Conservation (phyloP, 2,888 invertebrate genomes). For the Acleris emargana region DNA sequence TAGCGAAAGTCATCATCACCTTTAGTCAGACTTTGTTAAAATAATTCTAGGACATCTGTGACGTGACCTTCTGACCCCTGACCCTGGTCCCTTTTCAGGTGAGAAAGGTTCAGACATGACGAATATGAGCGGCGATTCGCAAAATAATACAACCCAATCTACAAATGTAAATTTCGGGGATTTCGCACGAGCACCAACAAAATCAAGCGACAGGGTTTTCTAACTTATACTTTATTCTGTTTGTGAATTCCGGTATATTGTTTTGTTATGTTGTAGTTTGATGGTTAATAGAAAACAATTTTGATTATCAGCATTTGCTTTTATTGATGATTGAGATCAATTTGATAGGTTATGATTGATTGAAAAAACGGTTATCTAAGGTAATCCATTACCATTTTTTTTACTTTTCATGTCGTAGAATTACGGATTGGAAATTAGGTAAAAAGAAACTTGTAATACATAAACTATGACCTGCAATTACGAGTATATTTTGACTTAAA, state of each 20-base stretch:
- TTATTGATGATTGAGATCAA: too few species aligned
- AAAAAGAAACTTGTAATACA: too few species aligned
- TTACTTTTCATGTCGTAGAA: too few species aligned
- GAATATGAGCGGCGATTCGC: constrained; percentile 42
- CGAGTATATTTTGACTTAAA: too few species aligned
- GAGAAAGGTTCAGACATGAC: constrained; percentile 41
- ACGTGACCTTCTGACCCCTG: constrained; percentile 36
- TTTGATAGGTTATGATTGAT: too few species aligned
- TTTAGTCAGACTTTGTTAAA: too few species aligned
- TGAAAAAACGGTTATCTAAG: too few species aligned
- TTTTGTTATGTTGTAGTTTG: neutral
- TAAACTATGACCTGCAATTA: too few species aligned
- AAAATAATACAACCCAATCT: constrained; percentile 50
- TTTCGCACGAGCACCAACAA: constrained; percentile 34
- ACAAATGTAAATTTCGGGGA: constrained; percentile 52
- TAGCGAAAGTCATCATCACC: too few species aligned
- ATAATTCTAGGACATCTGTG: neutral
- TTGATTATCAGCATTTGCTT: neutral
- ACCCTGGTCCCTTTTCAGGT: constrained; percentile 41
- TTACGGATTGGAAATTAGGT: too few species aligned
- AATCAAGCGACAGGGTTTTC: constrained; percentile 17
- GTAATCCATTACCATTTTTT: too few species aligned
- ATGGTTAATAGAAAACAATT: neutral
- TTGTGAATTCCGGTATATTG: neutral
- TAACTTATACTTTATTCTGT: constrained; percentile 15